Percentiles rank a stretch among this genome's conserved stretches.
Conservation (phyloP, 2,888 invertebrate genomes). For the Drosophila cognata region DNA sequence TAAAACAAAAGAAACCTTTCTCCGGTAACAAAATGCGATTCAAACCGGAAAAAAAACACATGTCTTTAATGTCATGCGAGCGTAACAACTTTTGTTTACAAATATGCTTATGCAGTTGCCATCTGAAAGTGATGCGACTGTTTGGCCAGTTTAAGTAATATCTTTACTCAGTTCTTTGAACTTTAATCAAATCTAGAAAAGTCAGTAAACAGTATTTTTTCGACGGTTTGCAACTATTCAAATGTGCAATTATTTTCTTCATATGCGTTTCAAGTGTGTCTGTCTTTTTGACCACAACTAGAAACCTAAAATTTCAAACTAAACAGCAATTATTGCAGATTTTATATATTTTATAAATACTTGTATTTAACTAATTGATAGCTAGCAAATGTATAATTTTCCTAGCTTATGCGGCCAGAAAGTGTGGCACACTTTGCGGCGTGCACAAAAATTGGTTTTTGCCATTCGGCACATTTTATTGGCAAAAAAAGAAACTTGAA, state of each 20-base stretch:
- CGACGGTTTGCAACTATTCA: background rate
- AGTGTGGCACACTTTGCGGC: conserved; percentile 19
- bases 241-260: background rate
- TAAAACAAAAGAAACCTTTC: conserved; percentile 35
- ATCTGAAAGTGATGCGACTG: background rate
- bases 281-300: background rate
- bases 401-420: background rate
- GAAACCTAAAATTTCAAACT: background rate
- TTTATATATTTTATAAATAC: background rate
- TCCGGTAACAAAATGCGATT: conserved; percentile 30
- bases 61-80: conserved; percentile 12
- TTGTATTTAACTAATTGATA: background rate
- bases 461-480: background rate
- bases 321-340: background rate
- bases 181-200: background rate
- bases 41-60: conserved; percentile 20
- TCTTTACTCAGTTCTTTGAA: background rate
- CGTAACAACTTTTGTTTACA: conserved; percentile 18
- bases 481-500: background rate
- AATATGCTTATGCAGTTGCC: background rate
- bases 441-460: background rate
- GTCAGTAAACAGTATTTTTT: background rate
- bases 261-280: background rate
- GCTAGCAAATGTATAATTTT: background rate
- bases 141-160: background rate